phyloP scores from a whole-genome alignment of 2,888 invertebrate genomes.

The Bibio marci region DNA sequence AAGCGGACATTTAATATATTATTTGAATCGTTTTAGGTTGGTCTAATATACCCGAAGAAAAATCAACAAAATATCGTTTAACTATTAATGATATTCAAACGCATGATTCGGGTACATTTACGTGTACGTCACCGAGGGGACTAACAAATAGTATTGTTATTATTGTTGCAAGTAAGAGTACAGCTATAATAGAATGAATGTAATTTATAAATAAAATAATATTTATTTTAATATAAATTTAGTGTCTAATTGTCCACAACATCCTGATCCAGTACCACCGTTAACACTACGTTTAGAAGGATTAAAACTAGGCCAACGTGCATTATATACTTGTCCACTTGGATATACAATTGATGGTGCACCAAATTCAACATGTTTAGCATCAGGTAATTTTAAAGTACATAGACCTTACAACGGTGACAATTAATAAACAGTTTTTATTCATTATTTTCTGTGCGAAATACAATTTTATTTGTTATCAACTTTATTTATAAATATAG shows the following conservation, averaged over 20 bases:
- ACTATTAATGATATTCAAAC: conserved; percentile 65
- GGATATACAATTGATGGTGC: conserved; percentile 66
- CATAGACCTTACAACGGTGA: too few relatives aligned
- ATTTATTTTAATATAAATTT: too few relatives aligned
- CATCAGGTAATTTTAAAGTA: conserved; percentile 38
- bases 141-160: conserved; percentile 38
- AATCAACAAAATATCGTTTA: conserved; percentile 64
- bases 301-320: conserved; percentile 56
- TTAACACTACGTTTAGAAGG: conserved; percentile 60
- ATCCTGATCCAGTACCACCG: conserved; percentile 40
- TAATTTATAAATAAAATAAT: too few relatives aligned
- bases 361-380: conserved; percentile 63
- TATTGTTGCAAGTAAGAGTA: conserved; percentile 55
- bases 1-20: not conserved
- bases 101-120: conserved; percentile 71
- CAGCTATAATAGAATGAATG: not conserved
- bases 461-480: too few relatives aligned
- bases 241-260: conserved; percentile 47
- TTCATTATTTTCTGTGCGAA: too few relatives aligned
- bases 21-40: conserved; percentile 22
- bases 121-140: conserved; percentile 66
- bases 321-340: conserved; percentile 45
- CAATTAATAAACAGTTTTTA: too few relatives aligned
- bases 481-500: too few relatives aligned
- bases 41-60: conserved; percentile 35